Base-by-base conservation (phyloP, 2,113 vertebrate species). In the Gadus chalcogrammus region DNA sequence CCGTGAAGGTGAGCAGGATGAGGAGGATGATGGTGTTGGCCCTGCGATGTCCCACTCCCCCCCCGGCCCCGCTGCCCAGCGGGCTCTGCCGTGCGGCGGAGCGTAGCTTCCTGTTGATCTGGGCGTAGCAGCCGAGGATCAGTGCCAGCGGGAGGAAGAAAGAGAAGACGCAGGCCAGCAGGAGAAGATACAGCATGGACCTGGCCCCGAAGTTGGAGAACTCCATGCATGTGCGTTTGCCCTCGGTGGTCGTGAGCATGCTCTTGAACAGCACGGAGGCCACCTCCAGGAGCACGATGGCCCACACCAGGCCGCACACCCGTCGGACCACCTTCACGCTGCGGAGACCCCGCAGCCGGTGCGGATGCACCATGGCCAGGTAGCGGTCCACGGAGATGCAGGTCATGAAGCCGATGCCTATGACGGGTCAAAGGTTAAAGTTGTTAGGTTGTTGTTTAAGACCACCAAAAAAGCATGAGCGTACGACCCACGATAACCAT, bases 371-470 rank as follows among this genome's bases (percentile, higher is more conserved):
- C 89, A 96, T 93, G 0, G 93, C 95, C 0, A 96, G 73, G 61
- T 94, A 95, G 38, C 93, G 89, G 81, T 95, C 94, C 77, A 93
- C 79, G 0, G 93, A 95, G 73, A 95, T 89, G 0, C 94, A 95
- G 22, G 92, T 93, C 94, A 94, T 94, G 84, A 95, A 94, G 73
- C 91, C 93, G 59, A 95, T 91, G 55, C 94, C 91, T 90, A 70
- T 48, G 42, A 2, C 7, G 42, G 8, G 42, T 13, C 8, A 48
- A 48, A 11, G 42, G 42, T 48, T 48, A 1, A 48, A 9, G 42
- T 48, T 11, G 5, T 31, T 31, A 31, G 4, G 22, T 42, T 42
- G 38, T 42, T 48, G 42, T 48, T 9, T 5, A 11, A 9, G 7
- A 9, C 42, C 8, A 48, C 42, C n/a, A n/a, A 48, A 48, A 48